phyloP scores from a whole-genome alignment of 2,888 invertebrate genomes.

The Perizoma affinitatum region DNA sequence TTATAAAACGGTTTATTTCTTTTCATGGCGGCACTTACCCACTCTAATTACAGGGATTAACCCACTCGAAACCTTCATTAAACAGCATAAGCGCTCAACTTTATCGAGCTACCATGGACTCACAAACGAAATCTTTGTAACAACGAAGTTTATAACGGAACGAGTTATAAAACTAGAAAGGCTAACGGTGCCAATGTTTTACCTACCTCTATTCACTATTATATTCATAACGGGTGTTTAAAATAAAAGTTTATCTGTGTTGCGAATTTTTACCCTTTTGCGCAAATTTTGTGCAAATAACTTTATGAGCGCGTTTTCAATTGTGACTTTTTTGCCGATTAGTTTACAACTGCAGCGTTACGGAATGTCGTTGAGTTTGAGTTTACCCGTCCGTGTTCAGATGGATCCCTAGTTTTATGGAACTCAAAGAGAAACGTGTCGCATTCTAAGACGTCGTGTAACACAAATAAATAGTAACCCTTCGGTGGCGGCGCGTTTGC shows the following conservation, averaged over 20 bases:
- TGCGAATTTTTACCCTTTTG: constrained; percentile 76
- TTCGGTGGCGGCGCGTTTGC: constrained; percentile 75
- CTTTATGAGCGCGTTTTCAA: constrained; percentile 74
- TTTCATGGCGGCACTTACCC: constrained; percentile 66
- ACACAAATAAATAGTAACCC: constrained; percentile 80
- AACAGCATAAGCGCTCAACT: constrained; percentile 43
- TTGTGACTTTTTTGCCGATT: constrained; percentile 62
- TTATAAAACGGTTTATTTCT: constrained; percentile 83
- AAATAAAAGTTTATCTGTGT: constrained; percentile 65
- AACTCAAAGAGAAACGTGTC: constrained; percentile 55
- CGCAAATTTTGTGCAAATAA: constrained; percentile 80
- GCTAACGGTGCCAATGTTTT: constrained; percentile 58
- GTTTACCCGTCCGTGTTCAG: constrained; percentile 52
- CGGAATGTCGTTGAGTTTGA: constrained; percentile 52
- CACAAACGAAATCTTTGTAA: constrained; percentile 35
- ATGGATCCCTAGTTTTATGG: constrained; percentile 61
- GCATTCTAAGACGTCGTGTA: constrained; percentile 65
- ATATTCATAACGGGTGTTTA: constrained; percentile 67
- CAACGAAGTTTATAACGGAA: constrained; percentile 45
- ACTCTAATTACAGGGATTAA: constrained; percentile 73
- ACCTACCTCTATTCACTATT: constrained; percentile 42
- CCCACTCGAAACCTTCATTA: constrained; percentile 61
- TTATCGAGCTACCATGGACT: constrained; percentile 41
- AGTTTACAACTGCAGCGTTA: constrained; percentile 67
- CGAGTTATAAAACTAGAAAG: constrained; percentile 63